Evolutionary conservation across 2,888 invertebrate genomes (phyloP).

Genomic region (Baronia brevicornis): DNA sequence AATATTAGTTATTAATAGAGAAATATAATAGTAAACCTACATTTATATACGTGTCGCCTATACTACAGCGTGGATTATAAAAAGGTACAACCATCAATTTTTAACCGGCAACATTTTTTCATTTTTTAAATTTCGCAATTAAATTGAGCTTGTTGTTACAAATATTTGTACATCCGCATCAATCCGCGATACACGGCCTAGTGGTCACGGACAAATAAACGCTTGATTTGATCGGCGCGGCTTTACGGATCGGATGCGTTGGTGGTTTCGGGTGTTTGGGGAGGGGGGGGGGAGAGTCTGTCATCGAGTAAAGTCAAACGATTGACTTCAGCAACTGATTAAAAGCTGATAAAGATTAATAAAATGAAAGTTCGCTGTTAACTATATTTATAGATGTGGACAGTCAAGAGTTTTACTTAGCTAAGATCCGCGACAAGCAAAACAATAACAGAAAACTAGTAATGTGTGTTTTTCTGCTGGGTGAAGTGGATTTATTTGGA

Average conservation of each 20-base stretch:
- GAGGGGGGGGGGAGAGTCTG: conserved; percentile 24
- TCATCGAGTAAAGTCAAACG: conserved; percentile 31
- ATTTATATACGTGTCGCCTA: too few species aligned
- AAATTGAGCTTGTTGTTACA: too few species aligned
- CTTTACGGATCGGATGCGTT: conserved; percentile 18
- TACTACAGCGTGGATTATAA: neutral
- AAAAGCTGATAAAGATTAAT: conserved; percentile 34
- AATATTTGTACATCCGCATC: too few species aligned
- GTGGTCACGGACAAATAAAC: conserved; percentile 50
- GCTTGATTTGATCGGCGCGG: conserved; percentile 51
- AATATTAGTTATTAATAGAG: too few species aligned
- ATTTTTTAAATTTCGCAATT: too few species aligned
- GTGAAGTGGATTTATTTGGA: too few species aligned
- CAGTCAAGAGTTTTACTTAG: too few species aligned
- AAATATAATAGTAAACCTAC: too few species aligned
- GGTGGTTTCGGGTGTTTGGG: conserved; percentile 6
- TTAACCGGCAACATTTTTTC: too few species aligned
- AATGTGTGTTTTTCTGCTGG: too few species aligned
- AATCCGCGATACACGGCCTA: conserved; percentile 34
- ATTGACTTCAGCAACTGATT: conserved; percentile 31
- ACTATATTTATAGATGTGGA: conserved; percentile 11
- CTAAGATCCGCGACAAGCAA: too few species aligned
- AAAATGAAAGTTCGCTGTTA: conserved; percentile 27
- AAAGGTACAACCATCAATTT: neutral
- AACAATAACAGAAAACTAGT: too few species aligned